Conservation (phyloP, 2,888 invertebrate species). For the Leptinotarsa juncta region DNA sequence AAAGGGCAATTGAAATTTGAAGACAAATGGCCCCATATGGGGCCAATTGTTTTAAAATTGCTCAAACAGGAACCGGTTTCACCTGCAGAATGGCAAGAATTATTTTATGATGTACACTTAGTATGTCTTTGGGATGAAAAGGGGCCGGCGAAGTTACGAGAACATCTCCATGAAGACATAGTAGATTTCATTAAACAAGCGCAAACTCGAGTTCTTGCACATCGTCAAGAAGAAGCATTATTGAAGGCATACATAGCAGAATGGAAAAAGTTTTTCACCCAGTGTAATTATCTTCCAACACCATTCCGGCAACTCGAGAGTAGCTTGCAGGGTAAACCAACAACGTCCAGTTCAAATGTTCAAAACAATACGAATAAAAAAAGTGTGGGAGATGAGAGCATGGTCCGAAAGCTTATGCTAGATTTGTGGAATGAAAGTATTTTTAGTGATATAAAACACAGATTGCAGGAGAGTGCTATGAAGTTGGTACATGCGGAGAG, state of each 20-base stretch:
- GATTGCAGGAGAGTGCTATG: slow-evolving; percentile 96
- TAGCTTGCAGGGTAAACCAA: slow-evolving; percentile 77
- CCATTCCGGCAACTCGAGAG: slow-evolving; percentile 95
- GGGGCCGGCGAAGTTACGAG: slow-evolving; percentile 88
- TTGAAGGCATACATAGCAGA: slow-evolving; percentile 97
- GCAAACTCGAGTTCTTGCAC: slow-evolving; percentile 88
- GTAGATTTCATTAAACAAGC: slow-evolving; percentile 95
- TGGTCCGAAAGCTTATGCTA: slow-evolving; percentile 95
- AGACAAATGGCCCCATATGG: slow-evolving; percentile 96
- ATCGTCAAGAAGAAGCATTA: slow-evolving; percentile 94
- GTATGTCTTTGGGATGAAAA: slow-evolving; percentile 98
- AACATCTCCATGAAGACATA: slow-evolving; percentile 91
- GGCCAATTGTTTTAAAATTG: slow-evolving; percentile 92
- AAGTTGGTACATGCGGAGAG: slow-evolving; percentile 96
- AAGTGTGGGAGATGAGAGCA: slow-evolving; percentile 83
- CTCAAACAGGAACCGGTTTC: slow-evolving; percentile 94
- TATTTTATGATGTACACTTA: slow-evolving; percentile 95
- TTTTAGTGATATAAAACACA: slow-evolving; percentile 93
- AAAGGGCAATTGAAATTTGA: slow-evolving; percentile 89
- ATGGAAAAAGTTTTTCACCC: slow-evolving; percentile 98
- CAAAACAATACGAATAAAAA: slow-evolving; percentile 66
- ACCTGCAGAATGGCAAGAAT: slow-evolving; percentile 96
- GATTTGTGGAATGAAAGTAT: slow-evolving; percentile 99
- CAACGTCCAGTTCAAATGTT: slow-evolving; percentile 55
- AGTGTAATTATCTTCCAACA: slow-evolving; percentile 95